Evolutionary conservation across 2,888 invertebrate genomes (phyloP), one percentile per base, ranked within the genome.

Genomic region (Parelbella ahira): DNA sequence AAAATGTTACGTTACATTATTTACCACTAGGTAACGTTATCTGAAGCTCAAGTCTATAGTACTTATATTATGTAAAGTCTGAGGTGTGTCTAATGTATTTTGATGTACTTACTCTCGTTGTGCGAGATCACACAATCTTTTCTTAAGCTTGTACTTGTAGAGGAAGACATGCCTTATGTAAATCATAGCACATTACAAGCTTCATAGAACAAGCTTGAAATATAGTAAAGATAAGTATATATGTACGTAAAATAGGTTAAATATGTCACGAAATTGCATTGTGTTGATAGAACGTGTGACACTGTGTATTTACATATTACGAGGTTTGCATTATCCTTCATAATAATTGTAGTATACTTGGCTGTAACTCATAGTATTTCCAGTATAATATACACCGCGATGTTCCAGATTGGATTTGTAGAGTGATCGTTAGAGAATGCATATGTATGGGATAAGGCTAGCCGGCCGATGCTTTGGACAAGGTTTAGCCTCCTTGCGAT

Each of bases 11-110:
- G n/a, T n/a, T n/a, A n/a, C 20, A 6, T 6, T 25, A n/a, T 11
- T n/a, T 27, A 27, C 8, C 12, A n/a, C 63, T 67, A 63, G 57
- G 56, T 53, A 62, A 68, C 68, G 70, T 63, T 68, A 72, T 68
- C 62, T 63, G 68, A 82, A 75, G 83, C 83, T 83, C 83, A 82
- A 83, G 69, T 78, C 68, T 69, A 63, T 68, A 42, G 21, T 66
- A 68, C 60, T 53, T 68, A 37, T 37, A 29, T 29, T 37, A 10
- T 37, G 57, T 63, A 61, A 63, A 63, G 60, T 64, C 57, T 62
- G 61, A 60, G 24, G 36, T 48, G 27, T 29, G 20, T 43, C 11
- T 15, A 15, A 15, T 36, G 10, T 15, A 19, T 28, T 42, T 34
- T 15, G 8, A 18, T 36, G 8, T 27, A 21, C 4, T 21, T 13